Base-by-base conservation (phyloP, 2,888 invertebrate species). In the Ormyrus rosae region DNA sequence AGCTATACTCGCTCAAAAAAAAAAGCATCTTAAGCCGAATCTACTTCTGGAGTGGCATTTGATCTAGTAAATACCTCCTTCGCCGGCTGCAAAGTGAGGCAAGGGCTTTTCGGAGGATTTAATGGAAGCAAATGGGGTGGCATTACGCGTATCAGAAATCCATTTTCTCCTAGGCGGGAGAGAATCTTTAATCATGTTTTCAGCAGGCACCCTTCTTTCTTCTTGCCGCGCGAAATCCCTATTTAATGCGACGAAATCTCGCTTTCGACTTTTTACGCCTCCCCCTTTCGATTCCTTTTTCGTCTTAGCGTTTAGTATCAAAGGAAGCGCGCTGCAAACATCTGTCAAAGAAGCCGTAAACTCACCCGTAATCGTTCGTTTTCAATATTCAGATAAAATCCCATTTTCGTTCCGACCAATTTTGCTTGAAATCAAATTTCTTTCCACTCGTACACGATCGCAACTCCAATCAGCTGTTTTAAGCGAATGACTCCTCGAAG, bases 101-200 rank as follows among this genome's bases (percentile, higher is more conserved):
- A 65, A 50, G 77, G 70, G 72, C 79, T 82, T 79, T 80, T 50
- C n/a, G 74, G 8, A 81, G 84, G 88, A 87, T 87, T 88, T 88
- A 89, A 89, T 89, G 88, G 88, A 87, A 88, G 86, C 89, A 88
- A 89, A 89, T 89, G 88, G 89, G 88, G 87, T 88, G 84, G 87
- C 87, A 88, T 89, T 86, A 88, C 87, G 85, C 86, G 88, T 87
- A 88, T 89, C 88, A 88, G 88, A 88, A 89, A 89, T 89, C 89
- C 89, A 89, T 89, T 89, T 89, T 87, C 88, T 86, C 84, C 85
- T 72, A 82, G 84, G 86, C 83, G 83, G 85, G 83, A 83, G 83
- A 83, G 85, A 86, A 89, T 87, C 88, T 87, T 88, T 89, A 89
- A 89, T 89, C 89, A 88, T 87, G 88, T 89, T 89, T 89, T 86